Evolutionary conservation across 2,797 vertebrate species (phyloP), one percentile per base, ranked within the genome.

Genomic region (Nyctalus aviator): DNA sequence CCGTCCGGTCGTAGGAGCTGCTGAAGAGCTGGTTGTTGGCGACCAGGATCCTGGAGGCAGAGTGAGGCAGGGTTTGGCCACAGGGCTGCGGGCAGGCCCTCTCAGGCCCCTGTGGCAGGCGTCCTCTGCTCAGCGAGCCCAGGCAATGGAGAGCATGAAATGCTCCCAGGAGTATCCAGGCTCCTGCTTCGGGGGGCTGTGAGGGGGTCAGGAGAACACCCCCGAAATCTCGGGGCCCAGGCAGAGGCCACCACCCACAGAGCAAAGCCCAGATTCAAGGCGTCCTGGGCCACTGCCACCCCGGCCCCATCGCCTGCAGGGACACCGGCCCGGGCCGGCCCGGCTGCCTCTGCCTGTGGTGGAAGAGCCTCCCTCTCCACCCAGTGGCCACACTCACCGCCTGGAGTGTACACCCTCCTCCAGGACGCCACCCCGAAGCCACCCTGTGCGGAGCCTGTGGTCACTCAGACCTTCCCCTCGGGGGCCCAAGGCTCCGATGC

Each of bases 1-100:
- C 98, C 0, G 98, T 99, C 77, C 98, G 97, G 95, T 99, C 98
- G 0, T 99, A 99, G 92, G 98, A 99, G 90, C 98, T 97, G 62
- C 98, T 99, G 37, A 99, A 99, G 59, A 99, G 97, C 94, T 98
- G 98, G 84, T 98, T 97, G 66, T 98, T 96, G 91, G 97, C 92
- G 84, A 98, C 98, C 57, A 99, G 97, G 88, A 99, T 98, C 95
- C 98, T 99, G 96, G n/a, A 37, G 91, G 83, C 55, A 75, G 12
- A 85, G 8, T 3, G 9, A 69, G n/a, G 35, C 66, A 37, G 46
- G n/a, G 72, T 30, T 84, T 59, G 71, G 35, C 4, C 12, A 5
- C 14, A 57, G 62, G 41, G 35, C 8, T 1, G 64, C 20, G 1
- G 0, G 20, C 21, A 30, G 71, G 44, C 69, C 8, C 4, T 32